Conservation (phyloP, 1,140 invertebrate genomes). For the Berghia stephanieae region DNA sequence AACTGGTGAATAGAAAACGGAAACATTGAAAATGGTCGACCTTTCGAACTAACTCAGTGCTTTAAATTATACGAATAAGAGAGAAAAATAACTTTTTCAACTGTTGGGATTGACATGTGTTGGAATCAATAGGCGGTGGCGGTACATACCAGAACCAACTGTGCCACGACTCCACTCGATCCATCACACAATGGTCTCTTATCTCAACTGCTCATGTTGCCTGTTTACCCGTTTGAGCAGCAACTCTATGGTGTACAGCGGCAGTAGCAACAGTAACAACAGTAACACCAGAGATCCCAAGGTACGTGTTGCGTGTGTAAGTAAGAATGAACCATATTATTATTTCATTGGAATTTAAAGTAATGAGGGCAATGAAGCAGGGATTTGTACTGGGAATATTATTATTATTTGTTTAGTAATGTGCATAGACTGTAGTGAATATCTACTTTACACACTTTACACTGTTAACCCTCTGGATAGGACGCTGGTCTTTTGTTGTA, state of each 20-base stretch:
- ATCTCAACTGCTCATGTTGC: not conserved
- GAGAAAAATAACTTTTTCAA: not conserved
- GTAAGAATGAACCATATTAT: too few relatives aligned
- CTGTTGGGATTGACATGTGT: not conserved
- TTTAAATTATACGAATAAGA: not conserved
- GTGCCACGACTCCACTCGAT: too few relatives aligned
- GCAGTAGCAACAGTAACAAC: too few relatives aligned
- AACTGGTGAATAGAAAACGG: not conserved
- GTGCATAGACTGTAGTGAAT: too few relatives aligned
- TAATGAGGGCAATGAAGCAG: not conserved
- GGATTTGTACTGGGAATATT: too few relatives aligned
- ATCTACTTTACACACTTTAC: too few relatives aligned
- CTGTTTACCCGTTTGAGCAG: not conserved
- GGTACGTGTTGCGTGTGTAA: not conserved
- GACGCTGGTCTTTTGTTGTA: too few relatives aligned
- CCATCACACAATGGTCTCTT: not conserved
- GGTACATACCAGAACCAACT: not conserved
- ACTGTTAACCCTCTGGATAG: too few relatives aligned
- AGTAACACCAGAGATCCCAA: not conserved
- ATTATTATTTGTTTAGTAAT: too few relatives aligned
- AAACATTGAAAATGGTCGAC: not conserved
- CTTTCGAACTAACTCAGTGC: not conserved
- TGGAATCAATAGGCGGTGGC: not conserved
- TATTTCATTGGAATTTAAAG: not conserved
- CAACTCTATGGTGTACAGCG: not conserved